A percentile compares a stretch with the other conserved stretches of the same genome.
Conservation (phyloP, 2,888 invertebrate species). For the Aspidapion aeneum region DNA sequence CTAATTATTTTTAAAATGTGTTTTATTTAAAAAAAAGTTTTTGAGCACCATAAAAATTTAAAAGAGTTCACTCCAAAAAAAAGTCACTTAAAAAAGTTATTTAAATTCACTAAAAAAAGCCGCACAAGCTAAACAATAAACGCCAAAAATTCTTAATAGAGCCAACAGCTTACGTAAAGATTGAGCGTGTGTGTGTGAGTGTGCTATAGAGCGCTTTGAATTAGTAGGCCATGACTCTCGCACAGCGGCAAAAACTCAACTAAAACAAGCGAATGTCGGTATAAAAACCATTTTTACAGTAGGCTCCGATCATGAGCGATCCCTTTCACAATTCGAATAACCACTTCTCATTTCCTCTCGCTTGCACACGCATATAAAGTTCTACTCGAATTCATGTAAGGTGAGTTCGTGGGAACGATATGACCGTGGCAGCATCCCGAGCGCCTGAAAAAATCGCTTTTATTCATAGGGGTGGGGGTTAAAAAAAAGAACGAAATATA, state of each 20-base stretch:
- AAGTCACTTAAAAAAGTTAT: background rate
- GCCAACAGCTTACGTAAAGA: background rate
- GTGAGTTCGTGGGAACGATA: too few species aligned
- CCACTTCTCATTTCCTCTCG: background rate
- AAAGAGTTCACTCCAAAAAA: background rate
- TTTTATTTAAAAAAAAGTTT: background rate
- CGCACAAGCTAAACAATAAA: background rate
- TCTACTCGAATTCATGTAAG: too few species aligned
- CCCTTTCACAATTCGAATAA: background rate
- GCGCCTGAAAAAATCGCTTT: background rate
- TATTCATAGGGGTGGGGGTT: background rate
- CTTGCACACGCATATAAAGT: too few species aligned
- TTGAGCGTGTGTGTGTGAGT: background rate
- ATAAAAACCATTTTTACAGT: background rate
- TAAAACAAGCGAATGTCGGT: background rate
- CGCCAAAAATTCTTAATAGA: background rate
- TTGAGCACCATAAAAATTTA: background rate
- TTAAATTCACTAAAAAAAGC: background rate
- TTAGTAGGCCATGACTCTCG: background rate
- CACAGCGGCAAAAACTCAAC: background rate
- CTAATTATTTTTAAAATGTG: background rate
- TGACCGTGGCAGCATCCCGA: background rate
- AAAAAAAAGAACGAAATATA: background rate
- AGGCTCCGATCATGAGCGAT: background rate
- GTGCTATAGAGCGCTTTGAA: background rate